Conservation (phyloP, 2,113 vertebrate species). For the Cryptotis parvus region DNA sequence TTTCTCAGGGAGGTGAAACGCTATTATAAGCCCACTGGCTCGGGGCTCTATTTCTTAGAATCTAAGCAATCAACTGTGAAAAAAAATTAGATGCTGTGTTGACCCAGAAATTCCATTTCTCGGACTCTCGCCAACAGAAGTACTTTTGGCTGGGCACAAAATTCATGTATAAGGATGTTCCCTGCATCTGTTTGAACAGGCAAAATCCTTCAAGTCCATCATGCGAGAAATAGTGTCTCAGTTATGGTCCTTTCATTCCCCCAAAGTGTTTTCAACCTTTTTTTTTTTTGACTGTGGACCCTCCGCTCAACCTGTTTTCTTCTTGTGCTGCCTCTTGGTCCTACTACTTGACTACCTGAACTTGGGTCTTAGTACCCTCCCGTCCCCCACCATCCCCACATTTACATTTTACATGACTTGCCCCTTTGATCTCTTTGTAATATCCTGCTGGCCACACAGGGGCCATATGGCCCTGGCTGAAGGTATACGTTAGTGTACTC, state of each 20-base stretch:
- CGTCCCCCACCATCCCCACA: no score
- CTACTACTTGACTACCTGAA: no score
- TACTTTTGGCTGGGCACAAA: background rate
- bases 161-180: background rate
- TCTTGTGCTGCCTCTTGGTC: no score
- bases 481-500: no score
- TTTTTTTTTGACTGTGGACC: no score
- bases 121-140: constrained; percentile 36
- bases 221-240: background rate
- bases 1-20: background rate
- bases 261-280: no score
- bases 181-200: background rate
- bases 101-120: constrained; percentile 49
- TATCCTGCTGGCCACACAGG: no score
- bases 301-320: no score
- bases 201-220: background rate
- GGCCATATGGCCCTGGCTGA: no score
- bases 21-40: background rate
- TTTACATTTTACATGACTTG: no score
- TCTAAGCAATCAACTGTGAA: constrained; percentile 19
- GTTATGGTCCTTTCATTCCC: background rate
- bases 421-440: no score
- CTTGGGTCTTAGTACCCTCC: no score
- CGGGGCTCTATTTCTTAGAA: background rate
- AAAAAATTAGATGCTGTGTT: constrained; percentile 38